Percentiles rank a stretch among this genome's conserved stretches.
Conservation (phyloP, 2,888 invertebrate genomes). For the Yponomeuta cagnagella region DNA sequence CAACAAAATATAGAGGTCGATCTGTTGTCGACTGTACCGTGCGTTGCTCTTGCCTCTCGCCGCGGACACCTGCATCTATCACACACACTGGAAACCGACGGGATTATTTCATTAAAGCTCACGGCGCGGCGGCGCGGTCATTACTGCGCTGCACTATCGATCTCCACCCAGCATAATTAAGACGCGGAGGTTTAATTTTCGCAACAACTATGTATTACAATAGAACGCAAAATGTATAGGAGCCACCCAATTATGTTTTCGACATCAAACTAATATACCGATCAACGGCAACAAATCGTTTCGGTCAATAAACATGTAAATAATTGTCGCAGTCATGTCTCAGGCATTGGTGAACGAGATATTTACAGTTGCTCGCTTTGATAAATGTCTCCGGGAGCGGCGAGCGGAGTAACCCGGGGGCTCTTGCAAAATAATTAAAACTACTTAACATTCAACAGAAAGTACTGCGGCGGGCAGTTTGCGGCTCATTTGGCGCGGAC, state of each 20-base stretch:
- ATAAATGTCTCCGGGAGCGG: constrained; percentile 52
- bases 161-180: constrained; percentile 28
- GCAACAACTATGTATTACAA: constrained; percentile 4
- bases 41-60: too few relatives aligned
- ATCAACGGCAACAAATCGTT: constrained; percentile 11
- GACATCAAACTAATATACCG: background rate
- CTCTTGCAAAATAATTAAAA: constrained; percentile 70
- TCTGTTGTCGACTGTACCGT: too few relatives aligned
- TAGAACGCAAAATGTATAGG: background rate
- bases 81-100: constrained; percentile 15
- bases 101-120: constrained; percentile 55
- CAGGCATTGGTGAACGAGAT: constrained; percentile 31
- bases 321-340: constrained; percentile 40
- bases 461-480: constrained; percentile 50
- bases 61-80: constrained; percentile 9
- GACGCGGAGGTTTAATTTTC: constrained; percentile 9
- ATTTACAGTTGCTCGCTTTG: constrained; percentile 33
- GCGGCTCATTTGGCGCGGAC: constrained; percentile 37
- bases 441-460: constrained; percentile 72
- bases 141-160: constrained; percentile 54
- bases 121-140: constrained; percentile 45
- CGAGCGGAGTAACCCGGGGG: constrained; percentile 48
- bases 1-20: background rate
- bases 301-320: constrained; percentile 36
- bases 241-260: background rate